Base-by-base conservation (phyloP, 2,888 invertebrate genomes). In the Drosophila yooni region DNA sequence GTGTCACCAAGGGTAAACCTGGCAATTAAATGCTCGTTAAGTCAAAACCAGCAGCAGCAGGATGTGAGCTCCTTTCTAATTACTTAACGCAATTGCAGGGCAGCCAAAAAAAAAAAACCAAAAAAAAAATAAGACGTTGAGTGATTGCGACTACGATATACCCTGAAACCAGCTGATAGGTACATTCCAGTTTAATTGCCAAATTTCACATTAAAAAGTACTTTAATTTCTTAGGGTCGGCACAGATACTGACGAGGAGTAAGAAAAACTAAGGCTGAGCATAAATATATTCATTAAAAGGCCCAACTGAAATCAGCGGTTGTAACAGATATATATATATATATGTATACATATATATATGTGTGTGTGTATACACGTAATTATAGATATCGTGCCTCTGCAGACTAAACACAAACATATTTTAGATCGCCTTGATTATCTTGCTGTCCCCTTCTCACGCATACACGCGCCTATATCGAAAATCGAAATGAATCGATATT, bases 21-120 rank as follows among this genome's bases (percentile, higher is more conserved):
- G 65, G 72, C 87, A 84, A 84, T 84, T 84, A 84, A 89, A 84
- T 89, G 82, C 89, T 89, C 84, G 76, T 84, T 84, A 84, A 81
- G 81, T 81, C 81, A 80, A 78, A 80, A 76, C 80, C 70, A 75
- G 66, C 51, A 79, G 63, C 52, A 69, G 36, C 57, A 74, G 54
- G 48, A 74, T 75, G 57, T 43, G 64, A 78, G 76, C 76, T 65
- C 66, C 71, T 64, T 79, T 80, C 80, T 79, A 78, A 78, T 80
- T 78, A 80, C 80, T 80, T 56, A 67, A 67, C 71, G 71, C 71
- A 80, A 76, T 76, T 75, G 52, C 66, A 77, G 50, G 40, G 62
- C 71, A 80, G 54, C 40, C 36, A 43, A 59, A 57, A 50, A 51
- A 15, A 15, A 40, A 48, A 34, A 13, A 53, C 38, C 33, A 40